Percentiles rank a stretch among this genome's conserved stretches.
These are phyloP conservation scores for Pelobates cultripes DNA, from an alignment of 2,797 vertebrate genomes.

Conservation along the genomic window DNA sequence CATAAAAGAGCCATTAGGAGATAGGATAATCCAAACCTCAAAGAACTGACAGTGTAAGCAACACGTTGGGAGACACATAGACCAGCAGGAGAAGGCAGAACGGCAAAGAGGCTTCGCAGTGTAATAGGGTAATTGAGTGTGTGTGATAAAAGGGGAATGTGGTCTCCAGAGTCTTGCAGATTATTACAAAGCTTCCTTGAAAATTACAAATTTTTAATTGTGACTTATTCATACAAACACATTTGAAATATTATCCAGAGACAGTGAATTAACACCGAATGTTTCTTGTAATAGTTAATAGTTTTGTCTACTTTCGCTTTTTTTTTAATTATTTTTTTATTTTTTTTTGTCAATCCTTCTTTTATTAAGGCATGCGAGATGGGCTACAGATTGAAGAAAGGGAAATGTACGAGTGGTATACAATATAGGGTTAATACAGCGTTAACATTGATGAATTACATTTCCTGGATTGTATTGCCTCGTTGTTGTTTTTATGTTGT, in stretches of 20 bases:
- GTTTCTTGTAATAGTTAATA: neutral
- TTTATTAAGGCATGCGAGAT: too few relatives aligned
- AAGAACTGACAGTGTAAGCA: constrained; percentile 29
- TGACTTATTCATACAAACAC: constrained; percentile 3
- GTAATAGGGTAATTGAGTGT: neutral
- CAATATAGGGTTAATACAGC: too few relatives aligned
- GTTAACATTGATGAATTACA: too few relatives aligned
- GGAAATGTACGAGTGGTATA: too few relatives aligned
- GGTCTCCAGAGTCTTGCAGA: constrained; percentile 1
- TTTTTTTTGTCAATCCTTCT: too few relatives aligned
- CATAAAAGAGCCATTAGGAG: constrained; percentile 19
- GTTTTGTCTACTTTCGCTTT: too few relatives aligned
- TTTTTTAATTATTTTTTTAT: too few relatives aligned
- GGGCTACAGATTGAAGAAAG: too few relatives aligned
- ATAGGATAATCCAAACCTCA: constrained; percentile 24
- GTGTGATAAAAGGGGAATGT: constrained; percentile 7
- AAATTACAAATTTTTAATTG: constrained; percentile 6
- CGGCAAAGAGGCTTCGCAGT: neutral
- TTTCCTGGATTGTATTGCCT: too few relatives aligned
- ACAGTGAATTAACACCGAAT: neutral
- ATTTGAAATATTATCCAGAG: neutral
- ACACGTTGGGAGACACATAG: neutral
- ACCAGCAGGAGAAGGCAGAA: constrained; percentile 2
- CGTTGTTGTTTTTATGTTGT: too few relatives aligned
- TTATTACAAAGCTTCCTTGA: constrained; percentile 18